phyloP scores from a whole-genome alignment of 2,888 invertebrate species.

The Cryptophagus acutangulus region DNA sequence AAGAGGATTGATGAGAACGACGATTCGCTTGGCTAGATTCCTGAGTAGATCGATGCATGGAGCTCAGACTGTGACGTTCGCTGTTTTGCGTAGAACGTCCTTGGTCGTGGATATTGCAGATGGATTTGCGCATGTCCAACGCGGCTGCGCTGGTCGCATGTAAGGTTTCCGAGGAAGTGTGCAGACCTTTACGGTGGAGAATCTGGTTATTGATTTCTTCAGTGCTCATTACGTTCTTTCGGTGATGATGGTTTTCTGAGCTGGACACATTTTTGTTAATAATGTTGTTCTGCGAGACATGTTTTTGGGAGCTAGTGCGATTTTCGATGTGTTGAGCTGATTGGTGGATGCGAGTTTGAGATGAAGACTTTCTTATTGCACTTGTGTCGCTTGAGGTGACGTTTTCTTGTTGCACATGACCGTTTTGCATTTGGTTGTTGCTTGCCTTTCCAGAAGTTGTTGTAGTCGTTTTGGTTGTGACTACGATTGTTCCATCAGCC shows the following conservation, averaged over 20 bases:
- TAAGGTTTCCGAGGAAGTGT: constrained; percentile 65
- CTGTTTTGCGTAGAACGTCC: constrained; percentile 58
- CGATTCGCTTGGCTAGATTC: constrained; percentile 47
- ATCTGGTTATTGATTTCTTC: constrained; percentile 73
- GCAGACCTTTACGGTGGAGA: constrained; percentile 67
- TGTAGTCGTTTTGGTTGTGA: constrained; percentile 51
- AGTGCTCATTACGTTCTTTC: constrained; percentile 69
- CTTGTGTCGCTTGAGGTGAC: constrained; percentile 24
- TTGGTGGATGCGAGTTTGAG: constrained; percentile 39
- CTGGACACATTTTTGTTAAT: constrained; percentile 24
- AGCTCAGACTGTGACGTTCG: constrained; percentile 73
- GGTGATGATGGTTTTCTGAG: constrained; percentile 56
- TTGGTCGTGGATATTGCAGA: constrained; percentile 71
- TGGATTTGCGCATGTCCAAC: constrained; percentile 74
- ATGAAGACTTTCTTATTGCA: constrained; percentile 42
- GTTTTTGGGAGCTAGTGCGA: constrained; percentile 14
- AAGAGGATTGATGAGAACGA: constrained; percentile 53
- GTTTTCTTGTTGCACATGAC: constrained; percentile 12
- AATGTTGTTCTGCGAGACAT: constrained; percentile 23
- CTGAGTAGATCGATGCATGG: constrained; percentile 65
- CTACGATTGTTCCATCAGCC: constrained; percentile 53
- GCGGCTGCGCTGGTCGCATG: constrained; percentile 70
- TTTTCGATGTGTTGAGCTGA: constrained; percentile 27
- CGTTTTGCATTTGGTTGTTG: constrained; percentile 17
- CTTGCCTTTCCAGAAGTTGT: constrained; percentile 35